phyloP scores from a whole-genome alignment of 1,140 invertebrate species.

The Episyrphus balteatus region DNA sequence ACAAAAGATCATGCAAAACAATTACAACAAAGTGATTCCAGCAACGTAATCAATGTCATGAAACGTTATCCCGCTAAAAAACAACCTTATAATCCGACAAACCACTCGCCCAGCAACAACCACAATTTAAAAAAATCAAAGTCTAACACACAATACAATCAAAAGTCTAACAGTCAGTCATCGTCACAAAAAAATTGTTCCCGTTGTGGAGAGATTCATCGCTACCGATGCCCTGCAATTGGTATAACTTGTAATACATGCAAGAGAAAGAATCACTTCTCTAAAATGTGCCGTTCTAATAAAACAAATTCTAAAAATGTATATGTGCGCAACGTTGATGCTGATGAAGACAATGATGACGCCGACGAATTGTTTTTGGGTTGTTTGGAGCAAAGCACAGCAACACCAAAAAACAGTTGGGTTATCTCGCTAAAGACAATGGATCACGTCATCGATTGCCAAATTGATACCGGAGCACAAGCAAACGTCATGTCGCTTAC shows the following conservation, averaged over 20 bases:
- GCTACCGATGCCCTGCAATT: constrained; percentile 11
- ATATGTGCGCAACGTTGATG: not conserved
- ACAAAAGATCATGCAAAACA: constrained; percentile 6
- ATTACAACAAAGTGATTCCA: not conserved
- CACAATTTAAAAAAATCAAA: not conserved
- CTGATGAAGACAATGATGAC: constrained; percentile 4
- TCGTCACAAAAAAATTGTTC: constrained; percentile 5
- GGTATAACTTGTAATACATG: constrained; percentile 12
- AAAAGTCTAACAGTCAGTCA: not conserved
- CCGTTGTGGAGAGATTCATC: constrained; percentile 7
- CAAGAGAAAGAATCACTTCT: too few relatives aligned
- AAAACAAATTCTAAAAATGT: constrained; percentile 1
- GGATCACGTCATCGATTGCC: constrained; percentile 8
- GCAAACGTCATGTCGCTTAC: constrained; percentile 11
- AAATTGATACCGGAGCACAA: constrained; percentile 13
- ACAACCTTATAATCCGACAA: not conserved
- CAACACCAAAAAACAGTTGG: constrained; percentile 3
- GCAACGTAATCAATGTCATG: not conserved
- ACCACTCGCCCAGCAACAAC: not conserved
- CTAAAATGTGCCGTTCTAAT: too few relatives aligned
- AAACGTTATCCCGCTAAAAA: not conserved
- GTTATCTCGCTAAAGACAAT: constrained; percentile 9
- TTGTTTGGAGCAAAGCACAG: not conserved
- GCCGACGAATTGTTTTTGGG: not conserved
- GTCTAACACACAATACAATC: not conserved